Evolutionary conservation across 53 echinoderm and acorn worm species (phyloP).

Genomic region (Hippasteria phrygiana): DNA sequence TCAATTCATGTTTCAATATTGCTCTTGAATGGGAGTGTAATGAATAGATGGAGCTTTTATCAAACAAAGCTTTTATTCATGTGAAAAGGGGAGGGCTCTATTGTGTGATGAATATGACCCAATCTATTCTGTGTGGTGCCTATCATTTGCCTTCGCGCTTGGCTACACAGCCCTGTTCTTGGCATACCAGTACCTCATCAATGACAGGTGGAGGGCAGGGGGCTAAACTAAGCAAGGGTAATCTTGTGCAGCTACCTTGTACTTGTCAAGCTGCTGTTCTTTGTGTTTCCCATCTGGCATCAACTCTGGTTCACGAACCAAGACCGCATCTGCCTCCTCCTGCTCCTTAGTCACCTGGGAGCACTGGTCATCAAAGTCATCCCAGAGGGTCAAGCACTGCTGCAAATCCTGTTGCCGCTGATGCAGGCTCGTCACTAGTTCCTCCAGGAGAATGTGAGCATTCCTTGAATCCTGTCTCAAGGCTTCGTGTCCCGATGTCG

Average conservation of each 20-base stretch:
- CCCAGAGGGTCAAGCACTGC: conserved; percentile 58
- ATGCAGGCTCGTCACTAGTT: conserved; percentile 25
- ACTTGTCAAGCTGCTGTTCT: conserved; percentile 66
- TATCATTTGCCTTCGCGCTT: too few species aligned
- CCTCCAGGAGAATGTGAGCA: conserved; percentile 44
- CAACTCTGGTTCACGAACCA: conserved; percentile 59
- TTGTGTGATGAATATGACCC: too few species aligned
- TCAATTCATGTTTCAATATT: too few species aligned
- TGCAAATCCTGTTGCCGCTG: conserved; percentile 37
- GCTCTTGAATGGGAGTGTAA: too few species aligned
- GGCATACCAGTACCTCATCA: too few species aligned
- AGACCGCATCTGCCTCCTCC: conserved; percentile 39
- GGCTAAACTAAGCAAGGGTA: too few species aligned
- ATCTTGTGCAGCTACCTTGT: conserved; percentile 54
- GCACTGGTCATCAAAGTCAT: conserved; percentile 68
- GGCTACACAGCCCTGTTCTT: too few species aligned
- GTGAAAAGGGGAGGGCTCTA: too few species aligned
- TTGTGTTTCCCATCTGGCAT: conserved; percentile 54
- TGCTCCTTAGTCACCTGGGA: conserved; percentile 50
- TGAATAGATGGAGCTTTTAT: too few species aligned
- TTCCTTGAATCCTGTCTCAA: conserved; percentile 44
- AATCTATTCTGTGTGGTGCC: too few species aligned
- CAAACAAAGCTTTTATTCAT: too few species aligned
- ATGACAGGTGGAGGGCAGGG: too few species aligned
- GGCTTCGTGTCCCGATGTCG: conserved; percentile 67